Evolutionary conservation across 2,888 invertebrate species (phyloP).

Genomic region (Limenitis camilla): DNA sequence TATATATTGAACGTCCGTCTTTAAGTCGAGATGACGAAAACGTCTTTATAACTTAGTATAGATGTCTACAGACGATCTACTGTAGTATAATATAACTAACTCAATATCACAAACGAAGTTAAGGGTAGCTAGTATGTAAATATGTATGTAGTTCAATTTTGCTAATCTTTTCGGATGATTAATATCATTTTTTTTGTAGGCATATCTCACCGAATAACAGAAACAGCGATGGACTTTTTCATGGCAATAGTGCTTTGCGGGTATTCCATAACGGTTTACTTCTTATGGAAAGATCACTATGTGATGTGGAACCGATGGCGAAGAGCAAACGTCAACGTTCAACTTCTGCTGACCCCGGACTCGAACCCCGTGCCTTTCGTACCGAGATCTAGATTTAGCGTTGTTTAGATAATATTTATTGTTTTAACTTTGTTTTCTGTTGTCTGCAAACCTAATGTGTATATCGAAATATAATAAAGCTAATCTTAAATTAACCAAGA

Average conservation of each 20-base stretch:
- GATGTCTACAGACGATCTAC: no score
- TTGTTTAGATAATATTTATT: constrained; percentile 38
- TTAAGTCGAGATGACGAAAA: no score
- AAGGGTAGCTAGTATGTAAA: no score
- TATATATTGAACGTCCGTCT: no score
- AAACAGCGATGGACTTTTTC: constrained; percentile 76
- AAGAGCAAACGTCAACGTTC: constrained; percentile 77
- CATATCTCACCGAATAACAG: constrained; percentile 74
- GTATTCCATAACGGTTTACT: constrained; percentile 77
- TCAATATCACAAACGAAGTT: no score
- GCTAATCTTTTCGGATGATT: not conserved
- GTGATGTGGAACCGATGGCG: constrained; percentile 82
- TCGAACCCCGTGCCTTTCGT: constrained; percentile 62
- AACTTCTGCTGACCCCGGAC: constrained; percentile 72
- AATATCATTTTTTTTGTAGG: constrained; percentile 35
- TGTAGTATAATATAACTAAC: no score
- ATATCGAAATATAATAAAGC: not conserved
- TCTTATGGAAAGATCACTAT: constrained; percentile 79
- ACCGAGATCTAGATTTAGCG: constrained; percentile 56
- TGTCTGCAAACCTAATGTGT: not conserved
- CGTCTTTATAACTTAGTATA: no score
- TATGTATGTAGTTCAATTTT: no score
- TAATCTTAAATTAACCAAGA: not conserved
- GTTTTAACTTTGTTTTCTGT: not conserved
- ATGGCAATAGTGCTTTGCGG: constrained; percentile 77